phyloP scores from a whole-genome alignment of 1,140 invertebrate genomes.

The Drosophila mojavensis region DNA sequence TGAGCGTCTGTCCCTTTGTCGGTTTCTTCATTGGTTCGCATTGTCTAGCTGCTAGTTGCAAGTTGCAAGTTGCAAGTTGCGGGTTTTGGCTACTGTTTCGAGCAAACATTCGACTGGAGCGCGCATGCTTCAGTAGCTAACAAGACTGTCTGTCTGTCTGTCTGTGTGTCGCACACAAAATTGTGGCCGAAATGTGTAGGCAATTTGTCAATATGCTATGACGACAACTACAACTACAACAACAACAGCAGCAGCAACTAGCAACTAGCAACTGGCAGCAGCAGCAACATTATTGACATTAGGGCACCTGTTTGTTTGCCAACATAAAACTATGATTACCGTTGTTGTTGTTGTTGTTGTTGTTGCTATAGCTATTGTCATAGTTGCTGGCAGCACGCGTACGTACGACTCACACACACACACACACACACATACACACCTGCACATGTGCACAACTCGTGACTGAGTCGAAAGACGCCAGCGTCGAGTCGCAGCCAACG shows the following conservation, averaged over 20 bases:
- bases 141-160: constrained; percentile 48
- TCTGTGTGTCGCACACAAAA: constrained; percentile 37
- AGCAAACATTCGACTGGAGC: constrained; percentile 64
- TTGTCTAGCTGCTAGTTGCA: constrained; percentile 17
- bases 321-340: constrained; percentile 78
- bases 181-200: constrained; percentile 76
- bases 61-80: constrained; percentile 22
- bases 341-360: constrained; percentile 48
- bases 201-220: constrained; percentile 80
- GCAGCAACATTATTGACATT: constrained; percentile 74
- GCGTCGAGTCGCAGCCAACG: constrained; percentile 55
- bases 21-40: not conserved
- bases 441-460: constrained; percentile 36
- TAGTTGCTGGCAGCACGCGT: constrained; percentile 47
- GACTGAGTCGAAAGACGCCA: constrained; percentile 42
- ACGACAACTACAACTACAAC: constrained; percentile 44
- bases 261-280: constrained; percentile 10
- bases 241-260: constrained; percentile 28
- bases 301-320: constrained; percentile 78
- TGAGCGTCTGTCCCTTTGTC: constrained; percentile 1
- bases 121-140: constrained; percentile 67
- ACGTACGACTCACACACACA: constrained; percentile 31
- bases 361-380: constrained; percentile 38
- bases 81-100: not conserved
- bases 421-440: constrained; percentile 16